Evolutionary conservation across 1,140 invertebrate genomes (phyloP), one percentile per base, ranked within the genome.

Genomic region (Atta colombica): DNA sequence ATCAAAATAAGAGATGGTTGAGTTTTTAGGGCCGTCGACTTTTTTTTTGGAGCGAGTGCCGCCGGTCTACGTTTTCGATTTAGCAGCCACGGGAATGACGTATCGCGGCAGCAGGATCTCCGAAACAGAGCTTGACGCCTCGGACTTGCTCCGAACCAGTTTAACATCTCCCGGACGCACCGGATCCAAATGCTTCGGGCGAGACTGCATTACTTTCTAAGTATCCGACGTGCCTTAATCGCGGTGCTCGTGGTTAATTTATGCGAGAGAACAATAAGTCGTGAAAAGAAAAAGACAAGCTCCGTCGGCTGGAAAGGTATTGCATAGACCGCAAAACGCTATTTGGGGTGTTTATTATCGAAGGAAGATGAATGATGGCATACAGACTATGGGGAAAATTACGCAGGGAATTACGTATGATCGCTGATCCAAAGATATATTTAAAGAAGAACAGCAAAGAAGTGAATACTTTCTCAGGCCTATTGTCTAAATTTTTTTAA

Each of bases 191-290:
- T 66, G 88, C 91, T 91, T 31, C 77, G 49, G 90, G 91, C 91
- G 77, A 91, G 88, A 87, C 90, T 78, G 87, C 92, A 91, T 92
- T 92, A 90, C 87, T 90, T 69, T 89, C 87, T 89, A 91, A 92
- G 91, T 91, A 89, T 90, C 86, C 71, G 10, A 61, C 51, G 60
- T 61, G n/a, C 85, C 55, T 12, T 71, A 77, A 85, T 89, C 88
- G 60, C 84, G 72, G 85, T 88, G 88, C 90, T 92, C 89, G 80
- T 78, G 68, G 85, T 65, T 85, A 92, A 92, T 92, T 92, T 92
- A 92, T 91, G 72, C 90, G 18, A 49, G 66, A 53, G 66, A 65
- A 53, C 77, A 82, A 89, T 86, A 68, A 77, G 75, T 55, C 68
- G 61, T 14, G n/a, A 8, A 21, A 51, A 35, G 25, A 55, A 68